Conservation (phyloP, 2,888 invertebrate species). For the Petrophora chlorosata region DNA sequence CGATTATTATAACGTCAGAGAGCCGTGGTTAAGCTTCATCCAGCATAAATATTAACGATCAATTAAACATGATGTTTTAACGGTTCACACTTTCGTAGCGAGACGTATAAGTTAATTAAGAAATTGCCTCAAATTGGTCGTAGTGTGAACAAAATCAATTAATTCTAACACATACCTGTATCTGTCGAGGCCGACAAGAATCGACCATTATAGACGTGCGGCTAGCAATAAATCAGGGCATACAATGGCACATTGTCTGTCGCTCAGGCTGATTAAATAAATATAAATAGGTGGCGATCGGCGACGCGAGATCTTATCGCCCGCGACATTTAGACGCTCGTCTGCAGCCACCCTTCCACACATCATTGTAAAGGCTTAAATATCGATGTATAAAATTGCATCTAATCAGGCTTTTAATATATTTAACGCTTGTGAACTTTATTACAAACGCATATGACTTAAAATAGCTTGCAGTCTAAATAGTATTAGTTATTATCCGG, state of each 20-base stretch:
- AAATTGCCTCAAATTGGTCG: conserved; percentile 5
- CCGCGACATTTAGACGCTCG: conserved; percentile 63
- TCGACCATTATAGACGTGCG: conserved; percentile 48
- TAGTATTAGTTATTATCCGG: conserved; percentile 47
- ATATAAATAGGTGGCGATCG: conserved; percentile 80
- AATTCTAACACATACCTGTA: conserved; percentile 29
- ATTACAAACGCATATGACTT: conserved; percentile 46
- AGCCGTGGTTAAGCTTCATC: too few species aligned
- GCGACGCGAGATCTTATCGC: conserved; percentile 75
- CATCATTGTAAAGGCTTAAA: conserved; percentile 56
- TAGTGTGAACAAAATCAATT: conserved; percentile 21
- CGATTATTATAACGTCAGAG: too few species aligned
- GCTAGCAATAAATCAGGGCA: conserved; percentile 73
- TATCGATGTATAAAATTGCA: conserved; percentile 49
- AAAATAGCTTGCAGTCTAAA: conserved; percentile 40
- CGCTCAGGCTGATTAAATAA: conserved; percentile 79
- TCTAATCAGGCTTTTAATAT: conserved; percentile 15
- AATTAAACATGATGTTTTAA: background rate
- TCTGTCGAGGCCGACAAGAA: conserved; percentile 43
- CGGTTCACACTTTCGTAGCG: background rate
- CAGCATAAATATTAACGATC: background rate
- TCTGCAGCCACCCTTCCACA: conserved; percentile 58
- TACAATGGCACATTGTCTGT: conserved; percentile 83
- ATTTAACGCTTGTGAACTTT: conserved; percentile 45
- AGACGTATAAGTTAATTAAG: background rate